Evolutionary conservation across 1,140 invertebrate genomes (phyloP), one percentile per base, ranked within the genome.

Genomic region (Hylaeus anthracinus): DNA sequence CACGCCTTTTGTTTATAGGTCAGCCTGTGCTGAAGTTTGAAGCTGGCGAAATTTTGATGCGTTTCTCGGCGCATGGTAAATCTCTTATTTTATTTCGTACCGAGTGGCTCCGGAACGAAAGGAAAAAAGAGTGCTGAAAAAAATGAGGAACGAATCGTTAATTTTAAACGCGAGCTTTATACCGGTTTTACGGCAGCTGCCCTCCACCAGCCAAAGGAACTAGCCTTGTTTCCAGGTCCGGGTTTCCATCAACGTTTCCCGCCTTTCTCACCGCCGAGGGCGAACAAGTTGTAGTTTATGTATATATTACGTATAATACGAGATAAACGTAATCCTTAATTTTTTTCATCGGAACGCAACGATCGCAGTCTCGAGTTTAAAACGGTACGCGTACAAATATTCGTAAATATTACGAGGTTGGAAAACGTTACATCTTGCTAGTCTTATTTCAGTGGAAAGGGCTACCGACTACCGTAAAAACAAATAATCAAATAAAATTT

Each of bases 1-100:
- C 63, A 43, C 10, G 9, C 1, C 71, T 61, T 74, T 80, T 67
- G 78, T 80, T 74, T 74, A 74, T 53, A 74, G 53, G 70, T 66
- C 66, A 58, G 51, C 14, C 10, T 0, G 1, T 37, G 15, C 6
- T 6, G 1, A 39, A 69, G 48, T 12, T 15, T 5, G 0, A 5
- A 1, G 1, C 15, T 3, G 15, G 5, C 15, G 37, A 72, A 72
- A 79, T 72, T 79, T 79, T 64, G 9, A 56, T 58, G 67, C 69
- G 69, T 63, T 67, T 4, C 5, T 15, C 43, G 4, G 8, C 2
- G 8, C 39, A 1, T 9, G 48, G 2, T 12, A 53, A 53, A 61
- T 48, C 48, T 8, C n/a, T 51, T 53, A 12, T 63, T 67, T 75
- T n/a, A 48, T 79, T 61, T 58, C 37, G 2, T 39, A 3, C 3